Conservation (phyloP, 1,140 invertebrate species). For the Myzus persicae region DNA sequence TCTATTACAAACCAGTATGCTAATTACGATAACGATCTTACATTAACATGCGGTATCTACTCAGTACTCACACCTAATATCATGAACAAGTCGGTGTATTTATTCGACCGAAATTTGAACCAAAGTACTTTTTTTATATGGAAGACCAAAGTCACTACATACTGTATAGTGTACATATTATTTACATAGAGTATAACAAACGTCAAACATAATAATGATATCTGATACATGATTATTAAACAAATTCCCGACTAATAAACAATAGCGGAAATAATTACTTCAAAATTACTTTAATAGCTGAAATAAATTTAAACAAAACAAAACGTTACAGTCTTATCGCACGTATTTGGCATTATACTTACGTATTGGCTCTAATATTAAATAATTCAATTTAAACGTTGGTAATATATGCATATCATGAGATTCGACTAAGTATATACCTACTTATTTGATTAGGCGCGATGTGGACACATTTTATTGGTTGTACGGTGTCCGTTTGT, state of each 20-base stretch:
- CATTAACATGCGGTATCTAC: background rate
- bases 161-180: background rate
- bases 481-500: background rate
- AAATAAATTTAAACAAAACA: no score
- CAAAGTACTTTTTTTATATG: background rate
- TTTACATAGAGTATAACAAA: background rate
- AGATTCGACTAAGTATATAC: background rate
- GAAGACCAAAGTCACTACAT: background rate
- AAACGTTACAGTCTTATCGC: no score
- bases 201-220: background rate
- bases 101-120: background rate
- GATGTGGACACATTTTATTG: background rate
- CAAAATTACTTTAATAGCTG: background rate
- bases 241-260: background rate
- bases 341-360: no score
- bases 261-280: background rate
- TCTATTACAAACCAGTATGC: conserved; percentile 41
- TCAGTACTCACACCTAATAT: background rate
- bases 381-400: background rate
- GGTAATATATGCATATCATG: background rate
- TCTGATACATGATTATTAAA: background rate
- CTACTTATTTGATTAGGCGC: background rate
- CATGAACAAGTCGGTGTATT: background rate
- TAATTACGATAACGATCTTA: conserved; percentile 47
- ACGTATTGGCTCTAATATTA: no score